Base-by-base conservation (phyloP, 2,888 invertebrate genomes). In the Eledona agricola region DNA sequence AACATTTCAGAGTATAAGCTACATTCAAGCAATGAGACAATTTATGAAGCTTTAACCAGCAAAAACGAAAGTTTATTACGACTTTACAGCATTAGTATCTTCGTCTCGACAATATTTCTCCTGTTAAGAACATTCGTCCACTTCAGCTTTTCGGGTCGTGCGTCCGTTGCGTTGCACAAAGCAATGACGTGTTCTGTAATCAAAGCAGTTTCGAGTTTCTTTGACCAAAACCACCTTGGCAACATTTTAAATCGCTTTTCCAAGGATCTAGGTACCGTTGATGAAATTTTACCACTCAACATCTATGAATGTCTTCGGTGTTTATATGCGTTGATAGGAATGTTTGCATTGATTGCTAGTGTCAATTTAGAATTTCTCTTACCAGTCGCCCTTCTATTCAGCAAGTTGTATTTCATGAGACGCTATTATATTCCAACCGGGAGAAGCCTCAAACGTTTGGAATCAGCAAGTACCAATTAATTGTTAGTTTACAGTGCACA, bases 181-280 rank as follows among this genome's bases (percentile, higher is more conserved):
- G 12, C 17, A 6, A 55, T 55, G 51, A 5, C 29, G 7, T 11
- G n/a, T 1, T 12, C 35, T 1, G 45, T 58, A 2, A 25, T 55
- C 4, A 49, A 52, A 55, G 69, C 71, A 0, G 81, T 86, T 0
- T 86, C 90, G 79, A 74, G 80, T 51, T 93, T 93, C 73, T 93
- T 92, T 67, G 87, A 91, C 66, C 83, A 80, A 0, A 90, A 91
- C 73, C 86, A 90, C 2, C 85, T 89, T 32, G 81, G 81, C 6
- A 75, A 80, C 55, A 83, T 89, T 58, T 72, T 89, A 47, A 88
- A 88, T 70, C 75, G 88, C 43, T 88, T 89, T 71, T 83, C 88
- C 0, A 88, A 88, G 71, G 88, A 89, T 69, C 77, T 85, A 40
- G 23, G 50, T 43, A 52, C 42, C 1, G 40, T 64, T 4, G 65